Percentiles rank a stretch among this genome's conserved stretches.
These are phyloP conservation scores for Nixonia krombeini DNA, from an alignment of 1,140 invertebrate species.

Conservation along the genomic window DNA sequence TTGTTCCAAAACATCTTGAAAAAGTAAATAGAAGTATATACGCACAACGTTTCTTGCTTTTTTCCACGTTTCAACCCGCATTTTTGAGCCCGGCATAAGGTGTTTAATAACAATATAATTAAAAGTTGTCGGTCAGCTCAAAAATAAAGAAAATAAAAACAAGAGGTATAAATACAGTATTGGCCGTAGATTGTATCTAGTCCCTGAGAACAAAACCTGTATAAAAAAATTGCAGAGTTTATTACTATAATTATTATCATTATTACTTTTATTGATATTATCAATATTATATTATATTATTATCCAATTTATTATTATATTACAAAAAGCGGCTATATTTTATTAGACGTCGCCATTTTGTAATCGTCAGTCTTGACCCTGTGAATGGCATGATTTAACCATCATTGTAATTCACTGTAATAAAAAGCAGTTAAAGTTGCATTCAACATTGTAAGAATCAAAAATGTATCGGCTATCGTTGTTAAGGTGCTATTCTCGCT, in stretches of 20 bases:
- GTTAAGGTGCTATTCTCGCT: slow-evolving; percentile 43
- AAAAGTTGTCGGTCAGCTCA: too few species aligned
- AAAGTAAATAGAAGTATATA: too few species aligned
- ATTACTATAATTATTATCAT: slow-evolving; percentile 55
- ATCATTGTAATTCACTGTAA: slow-evolving; percentile 17
- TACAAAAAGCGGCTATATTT: slow-evolving; percentile 45
- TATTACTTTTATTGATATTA: slow-evolving; percentile 39
- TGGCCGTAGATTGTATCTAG: slow-evolving; percentile 61
- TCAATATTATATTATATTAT: too few species aligned
- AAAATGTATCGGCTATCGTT: slow-evolving; percentile 32
- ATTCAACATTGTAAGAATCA: slow-evolving; percentile 38
- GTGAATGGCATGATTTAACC: slow-evolving; percentile 12
- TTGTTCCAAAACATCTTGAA: too few species aligned
- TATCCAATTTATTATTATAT: slow-evolving; percentile 38
- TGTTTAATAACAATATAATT: not conserved
- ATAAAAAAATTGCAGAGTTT: slow-evolving; percentile 65
- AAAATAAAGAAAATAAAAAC: slow-evolving; percentile 7
- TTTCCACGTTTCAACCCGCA: too few species aligned
- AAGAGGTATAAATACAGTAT: slow-evolving; percentile 42
- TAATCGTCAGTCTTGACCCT: slow-evolving; percentile 12
- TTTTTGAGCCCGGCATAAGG: too few species aligned
- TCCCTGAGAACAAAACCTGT: slow-evolving; percentile 66
- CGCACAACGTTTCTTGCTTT: too few species aligned
- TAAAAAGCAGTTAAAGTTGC: slow-evolving; percentile 27
- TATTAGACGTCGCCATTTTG: slow-evolving; percentile 33